A percentile compares a stretch with the other conserved stretches of the same genome.
These are phyloP conservation scores for Kryptolebias marmoratus DNA, from an alignment of 2,113 vertebrate genomes.

Conservation along the genomic window DNA sequence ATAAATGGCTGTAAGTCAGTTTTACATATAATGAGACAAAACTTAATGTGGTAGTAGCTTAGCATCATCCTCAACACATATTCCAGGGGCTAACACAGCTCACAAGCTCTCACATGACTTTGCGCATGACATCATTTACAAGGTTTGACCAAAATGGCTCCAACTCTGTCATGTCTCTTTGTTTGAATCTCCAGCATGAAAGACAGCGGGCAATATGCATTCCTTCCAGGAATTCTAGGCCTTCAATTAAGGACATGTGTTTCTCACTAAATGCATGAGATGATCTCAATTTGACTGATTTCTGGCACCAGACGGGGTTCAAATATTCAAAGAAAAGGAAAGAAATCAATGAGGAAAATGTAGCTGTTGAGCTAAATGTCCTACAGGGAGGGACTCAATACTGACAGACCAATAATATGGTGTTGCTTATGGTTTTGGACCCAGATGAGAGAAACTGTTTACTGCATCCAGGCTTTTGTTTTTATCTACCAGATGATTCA, in stretches of 20 bases:
- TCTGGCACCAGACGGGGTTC: constrained; percentile 16
- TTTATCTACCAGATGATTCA: constrained; percentile 43
- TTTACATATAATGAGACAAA: too few relatives aligned
- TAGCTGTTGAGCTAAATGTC: constrained; percentile 31
- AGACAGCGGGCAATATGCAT: too few relatives aligned
- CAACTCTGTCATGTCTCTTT: too few relatives aligned
- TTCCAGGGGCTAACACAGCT: too few relatives aligned
- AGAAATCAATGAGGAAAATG: constrained; percentile 16
- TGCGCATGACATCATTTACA: too few relatives aligned
- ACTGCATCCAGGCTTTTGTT: constrained; percentile 21
- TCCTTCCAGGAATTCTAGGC: too few relatives aligned
- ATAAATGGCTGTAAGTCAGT: too few relatives aligned
- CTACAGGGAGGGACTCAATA: constrained; percentile 21
- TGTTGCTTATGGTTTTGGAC: constrained; percentile 45
- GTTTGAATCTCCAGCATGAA: too few relatives aligned
- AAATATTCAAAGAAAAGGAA: constrained; percentile 26
- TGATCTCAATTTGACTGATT: constrained; percentile 11
- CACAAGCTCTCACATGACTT: too few relatives aligned
- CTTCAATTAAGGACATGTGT: background rate
- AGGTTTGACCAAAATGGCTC: too few relatives aligned
- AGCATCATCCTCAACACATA: too few relatives aligned
- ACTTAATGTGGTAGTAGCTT: too few relatives aligned
- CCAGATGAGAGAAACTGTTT: constrained; percentile 39
- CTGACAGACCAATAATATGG: constrained; percentile 33
- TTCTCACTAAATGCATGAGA: background rate